A percentile compares a stretch with the other conserved stretches of the same genome.
Evolutionary conservation across 2,888 invertebrate species (phyloP).

Genomic region (Caenorhabditis sp.): DNA sequence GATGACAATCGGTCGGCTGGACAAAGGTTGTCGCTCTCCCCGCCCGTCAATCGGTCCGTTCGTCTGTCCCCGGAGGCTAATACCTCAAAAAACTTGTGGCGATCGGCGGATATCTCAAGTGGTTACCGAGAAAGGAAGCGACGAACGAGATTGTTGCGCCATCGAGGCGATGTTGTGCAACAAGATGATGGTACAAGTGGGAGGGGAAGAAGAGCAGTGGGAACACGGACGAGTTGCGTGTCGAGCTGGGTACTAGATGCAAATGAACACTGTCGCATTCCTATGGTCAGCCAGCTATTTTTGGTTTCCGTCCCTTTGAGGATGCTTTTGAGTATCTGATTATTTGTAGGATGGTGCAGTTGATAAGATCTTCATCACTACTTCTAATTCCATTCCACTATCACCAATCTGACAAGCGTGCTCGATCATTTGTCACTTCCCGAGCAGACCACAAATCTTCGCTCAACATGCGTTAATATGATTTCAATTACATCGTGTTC

Average conservation of each 20-base stretch:
- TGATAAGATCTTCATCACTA: too few species aligned
- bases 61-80: slow-evolving; percentile 13
- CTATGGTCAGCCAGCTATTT: too few species aligned
- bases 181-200: slow-evolving; percentile 50
- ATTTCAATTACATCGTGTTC: slow-evolving; percentile 28
- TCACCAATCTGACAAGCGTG: too few species aligned
- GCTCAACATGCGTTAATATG: slow-evolving; percentile 9
- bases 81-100: slow-evolving; percentile 41
- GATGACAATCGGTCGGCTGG: slow-evolving; percentile 30
- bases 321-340: too few species aligned
- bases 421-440: background rate
- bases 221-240: slow-evolving; percentile 6
- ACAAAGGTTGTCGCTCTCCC: slow-evolving; percentile 29
- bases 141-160: slow-evolving; percentile 36
- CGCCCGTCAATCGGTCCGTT: background rate
- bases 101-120: slow-evolving; percentile 26
- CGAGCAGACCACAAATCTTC: background rate
- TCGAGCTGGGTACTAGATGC: background rate
- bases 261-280: too few species aligned
- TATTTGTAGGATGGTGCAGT: too few species aligned
- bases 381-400: background rate
- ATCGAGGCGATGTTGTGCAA: slow-evolving; percentile 48
- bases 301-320: too few species aligned
- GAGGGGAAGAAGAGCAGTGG: slow-evolving; percentile 5
- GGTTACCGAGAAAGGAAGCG: slow-evolving; percentile 51